Evolutionary conservation across 1,140 invertebrate genomes (phyloP), one percentile per base, ranked within the genome.

Genomic region (Zaprionus davidi): DNA sequence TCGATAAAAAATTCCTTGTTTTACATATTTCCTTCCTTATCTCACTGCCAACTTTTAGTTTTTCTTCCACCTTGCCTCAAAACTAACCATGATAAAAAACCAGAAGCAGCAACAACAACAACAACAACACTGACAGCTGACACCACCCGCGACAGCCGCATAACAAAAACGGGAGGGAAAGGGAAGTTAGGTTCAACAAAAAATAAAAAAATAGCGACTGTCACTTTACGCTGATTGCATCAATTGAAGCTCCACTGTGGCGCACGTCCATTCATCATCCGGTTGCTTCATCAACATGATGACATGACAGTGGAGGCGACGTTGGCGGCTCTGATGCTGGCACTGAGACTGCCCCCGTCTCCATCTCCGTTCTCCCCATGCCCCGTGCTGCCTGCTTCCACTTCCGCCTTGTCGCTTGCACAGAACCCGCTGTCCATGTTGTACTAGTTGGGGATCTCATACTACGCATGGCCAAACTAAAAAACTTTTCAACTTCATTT

Each of bases 221-320:
- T 88, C 85, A 90, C 85, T 90, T 90, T 90, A 90, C 85, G 86
- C 86, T 90, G 85, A 90, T 90, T 90, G 85, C 85, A 90, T 90
- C 85, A 90, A 90, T 90, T 90, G 85, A 85, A 90, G 86, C 82
- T 90, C 68, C 86, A 90, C 86, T 90, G 85, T 90, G 85, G 79
- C 85, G 86, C 84, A 90, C 86, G 85, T 90, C 86, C 85, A 90
- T 90, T 90, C 86, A 90, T 90, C 85, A 90, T 90, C 85, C 85
- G 85, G 85, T 90, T 90, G 85, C 82, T 90, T 90, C 85, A 90
- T 90, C 85, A 90, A 90, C 85, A 90, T 90, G 85, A 90, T 90
- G 85, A 88, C 85, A 88, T 85, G 85, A 90, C 85, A 88, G 81
- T 53, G 49, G 51, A 49, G 34, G 34, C 31, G 49, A 36, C 64